Evolutionary conservation across 2,113 vertebrate species (phyloP), one percentile per base, ranked within the genome.

Genomic region (Lasiurus cinereus): DNA sequence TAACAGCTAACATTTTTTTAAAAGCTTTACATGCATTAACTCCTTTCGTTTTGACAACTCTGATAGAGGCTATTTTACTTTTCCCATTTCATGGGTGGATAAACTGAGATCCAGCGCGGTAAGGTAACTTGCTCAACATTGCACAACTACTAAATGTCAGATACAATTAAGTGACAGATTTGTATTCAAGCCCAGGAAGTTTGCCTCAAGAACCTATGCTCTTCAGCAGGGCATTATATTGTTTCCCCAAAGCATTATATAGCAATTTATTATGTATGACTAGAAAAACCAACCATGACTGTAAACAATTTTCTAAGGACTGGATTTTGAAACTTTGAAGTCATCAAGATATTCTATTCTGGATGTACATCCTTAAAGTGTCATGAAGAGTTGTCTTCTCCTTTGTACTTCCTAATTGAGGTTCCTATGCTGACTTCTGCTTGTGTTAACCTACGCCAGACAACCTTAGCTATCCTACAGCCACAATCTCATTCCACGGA

Each of bases 301-400:
- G 0, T n/a, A 21, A 62, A 64, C n/a, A 12, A 16, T 86, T 33
- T 77, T 36, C 74, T 77, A 2, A 13, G 18, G 64, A 39, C 27
- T 86, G 39, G 36, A 48, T 93, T 82, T 78, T 67, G 83, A 85
- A 70, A 83, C 29, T 48, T 33, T 36, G 74, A 54, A 43, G 74
- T 50, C 33, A 82, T 18, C 36, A 24, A 52, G 22, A 18, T 50
- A 52, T 22, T 76, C 11, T 73, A 16, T 12, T 88, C 43, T 83
- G 39, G n/a, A 46, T 6, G 33, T 0, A 93, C 82, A 84, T 16
- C 24, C 33, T 84, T 85, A 5, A 85, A n/a, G 7, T 46, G 39
- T 73, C 39, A 31, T 1, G 7, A 78, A 73, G 5, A 46, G 12
- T 22, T 52, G 13, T 16, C 43, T 43, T 84, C 21, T 88, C 50